Evolutionary conservation across 37 sponge, comb jelly and placozoan species (phyloP).

Genomic region (Beroe ovata): DNA sequence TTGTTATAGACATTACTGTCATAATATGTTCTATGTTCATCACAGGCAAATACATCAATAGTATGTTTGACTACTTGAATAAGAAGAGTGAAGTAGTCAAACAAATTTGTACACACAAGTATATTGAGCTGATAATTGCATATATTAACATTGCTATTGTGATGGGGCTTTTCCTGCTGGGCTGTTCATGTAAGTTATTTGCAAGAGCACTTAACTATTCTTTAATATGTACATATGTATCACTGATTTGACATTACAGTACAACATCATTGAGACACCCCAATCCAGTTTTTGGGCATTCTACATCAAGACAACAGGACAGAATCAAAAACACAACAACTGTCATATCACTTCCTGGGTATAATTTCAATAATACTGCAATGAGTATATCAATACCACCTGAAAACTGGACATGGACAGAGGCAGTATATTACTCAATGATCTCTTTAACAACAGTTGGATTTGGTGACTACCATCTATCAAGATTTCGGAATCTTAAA

Average conservation of each 20-base stretch:
- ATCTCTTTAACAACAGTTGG: slow-evolving; percentile 53
- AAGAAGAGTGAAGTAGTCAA: slow-evolving; percentile 24
- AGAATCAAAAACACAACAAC: background rate
- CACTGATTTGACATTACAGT: too few species aligned
- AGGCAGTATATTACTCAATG: slow-evolving; percentile 35
- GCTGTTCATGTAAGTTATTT: slow-evolving; percentile 54
- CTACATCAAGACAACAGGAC: background rate
- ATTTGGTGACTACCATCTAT: slow-evolving; percentile 51
- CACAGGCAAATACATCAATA: slow-evolving; percentile 46
- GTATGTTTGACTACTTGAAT: slow-evolving; percentile 65
- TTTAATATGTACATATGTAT: too few species aligned
- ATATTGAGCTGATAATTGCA: slow-evolving; percentile 26
- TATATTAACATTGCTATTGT: slow-evolving; percentile 50
- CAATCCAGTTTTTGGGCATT: slow-evolving; percentile 7
- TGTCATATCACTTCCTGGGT: slow-evolving; percentile 52
- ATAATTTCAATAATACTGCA: background rate
- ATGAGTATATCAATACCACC: background rate
- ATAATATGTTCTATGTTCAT: background rate
- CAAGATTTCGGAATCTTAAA: background rate
- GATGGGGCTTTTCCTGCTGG: slow-evolving; percentile 37
- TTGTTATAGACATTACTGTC: too few species aligned
- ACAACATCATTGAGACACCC: too few species aligned
- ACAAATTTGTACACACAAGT: slow-evolving; percentile 13
- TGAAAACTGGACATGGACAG: slow-evolving; percentile 1
- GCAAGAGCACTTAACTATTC: too few species aligned